These are phyloP conservation scores for Sebastes minor DNA, from an alignment of 2,797 vertebrate species.

Conservation along the genomic window DNA sequence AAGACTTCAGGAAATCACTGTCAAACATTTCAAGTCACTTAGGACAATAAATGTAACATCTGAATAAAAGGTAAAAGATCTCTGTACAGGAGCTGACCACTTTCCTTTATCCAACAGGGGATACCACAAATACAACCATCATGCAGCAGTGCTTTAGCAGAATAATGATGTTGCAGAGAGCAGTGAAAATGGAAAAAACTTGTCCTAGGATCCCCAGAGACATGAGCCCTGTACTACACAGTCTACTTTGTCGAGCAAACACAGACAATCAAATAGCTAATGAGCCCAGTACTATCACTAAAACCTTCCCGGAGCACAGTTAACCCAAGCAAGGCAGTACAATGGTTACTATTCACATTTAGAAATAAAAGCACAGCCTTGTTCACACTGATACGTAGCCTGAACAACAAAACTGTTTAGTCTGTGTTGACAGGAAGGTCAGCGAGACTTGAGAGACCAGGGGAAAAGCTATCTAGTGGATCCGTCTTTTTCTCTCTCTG, in stretches of 20 bases:
- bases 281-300: not conserved
- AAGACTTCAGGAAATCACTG: not conserved
- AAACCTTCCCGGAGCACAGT: not conserved
- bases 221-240: not conserved
- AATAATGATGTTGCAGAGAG: not conserved
- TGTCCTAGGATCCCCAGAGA: constrained; percentile 8
- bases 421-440: constrained; percentile 50
- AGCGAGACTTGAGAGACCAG: not conserved
- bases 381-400: constrained; percentile 18
- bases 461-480: not conserved
- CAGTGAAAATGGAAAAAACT: not conserved
- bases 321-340: not conserved
- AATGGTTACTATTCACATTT: not conserved
- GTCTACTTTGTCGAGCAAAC: constrained; percentile 7
- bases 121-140: not conserved
- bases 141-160: not conserved
- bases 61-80: not conserved
- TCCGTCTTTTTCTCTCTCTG: not conserved
- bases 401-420: constrained; percentile 18
- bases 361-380: constrained; percentile 28
- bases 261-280: constrained; percentile 10
- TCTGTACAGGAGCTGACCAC: not conserved
- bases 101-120: not conserved
- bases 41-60: not conserved
- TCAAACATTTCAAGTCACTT: not conserved